Percentiles rank a stretch among this genome's conserved stretches.
Conservation (phyloP, 2,113 vertebrate genomes). For the Lutjanus erythropterus region DNA sequence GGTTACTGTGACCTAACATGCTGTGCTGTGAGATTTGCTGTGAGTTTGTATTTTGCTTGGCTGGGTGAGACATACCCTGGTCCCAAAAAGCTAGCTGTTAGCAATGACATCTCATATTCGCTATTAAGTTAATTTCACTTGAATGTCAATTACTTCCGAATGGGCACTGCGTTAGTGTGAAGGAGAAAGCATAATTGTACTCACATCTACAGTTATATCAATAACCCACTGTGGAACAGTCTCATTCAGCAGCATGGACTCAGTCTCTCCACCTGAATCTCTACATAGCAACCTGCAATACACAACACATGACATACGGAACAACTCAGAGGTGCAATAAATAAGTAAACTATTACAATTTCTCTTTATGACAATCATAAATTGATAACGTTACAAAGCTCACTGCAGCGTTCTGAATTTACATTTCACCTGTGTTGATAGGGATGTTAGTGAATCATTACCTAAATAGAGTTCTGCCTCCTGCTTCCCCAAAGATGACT, state of each 20-base stretch:
- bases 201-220: conserved; percentile 99
- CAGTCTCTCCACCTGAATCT: conserved; percentile 97
- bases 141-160: too few relatives aligned
- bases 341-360: background rate
- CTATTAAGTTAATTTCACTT: too few relatives aligned
- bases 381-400: background rate
- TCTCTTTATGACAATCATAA: background rate
- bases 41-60: too few relatives aligned
- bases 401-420: background rate
- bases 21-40: too few relatives aligned
- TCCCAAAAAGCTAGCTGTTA: too few relatives aligned
- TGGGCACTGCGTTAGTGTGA: too few relatives aligned
- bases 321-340: background rate
- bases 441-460: conserved; percentile 54
- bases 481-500: conserved; percentile 98
- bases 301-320: background rate
- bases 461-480: conserved; percentile 97
- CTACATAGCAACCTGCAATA: conserved; percentile 92
- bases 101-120: too few relatives aligned
- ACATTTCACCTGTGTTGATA: background rate
- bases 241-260: conserved; percentile 98
- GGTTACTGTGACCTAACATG: too few relatives aligned
- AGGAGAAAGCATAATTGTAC: conserved; percentile 64
- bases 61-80: too few relatives aligned
- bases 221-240: conserved; percentile 99